Conservation (phyloP, 2,113 vertebrate genomes). For the Sceloporus tristichus region DNA sequence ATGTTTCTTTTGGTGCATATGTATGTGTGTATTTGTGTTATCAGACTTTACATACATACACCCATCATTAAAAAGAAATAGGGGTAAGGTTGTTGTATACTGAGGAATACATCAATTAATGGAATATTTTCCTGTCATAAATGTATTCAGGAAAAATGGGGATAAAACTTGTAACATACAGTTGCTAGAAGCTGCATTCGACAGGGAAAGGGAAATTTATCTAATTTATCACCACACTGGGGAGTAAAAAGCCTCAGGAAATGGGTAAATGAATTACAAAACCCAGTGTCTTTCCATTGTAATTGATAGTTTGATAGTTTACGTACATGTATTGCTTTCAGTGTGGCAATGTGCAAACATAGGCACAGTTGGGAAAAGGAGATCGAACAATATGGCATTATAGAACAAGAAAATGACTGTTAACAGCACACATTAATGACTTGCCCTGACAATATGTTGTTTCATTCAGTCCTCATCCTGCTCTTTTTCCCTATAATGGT, state of each 20-base stretch:
- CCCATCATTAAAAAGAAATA: neutral
- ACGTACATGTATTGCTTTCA: conserved; percentile 57
- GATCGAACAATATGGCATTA: conserved; percentile 41
- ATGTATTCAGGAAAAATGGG: conserved; percentile 58
- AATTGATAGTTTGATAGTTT: conserved; percentile 41
- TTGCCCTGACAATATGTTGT: conserved; percentile 53
- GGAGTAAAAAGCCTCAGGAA: conserved; percentile 47
- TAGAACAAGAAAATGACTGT: conserved; percentile 40
- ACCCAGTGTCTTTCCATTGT: conserved; percentile 70
- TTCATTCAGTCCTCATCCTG: conserved; percentile 54
- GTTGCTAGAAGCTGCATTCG: neutral
- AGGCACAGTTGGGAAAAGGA: conserved; percentile 48
- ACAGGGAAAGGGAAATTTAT: conserved; percentile 59
- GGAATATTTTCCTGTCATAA: conserved; percentile 33
- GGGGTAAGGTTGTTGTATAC: conserved; percentile 25
- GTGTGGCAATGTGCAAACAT: conserved; percentile 55
- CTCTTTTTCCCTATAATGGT: conserved; percentile 64
- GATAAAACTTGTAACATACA: conserved; percentile 54
- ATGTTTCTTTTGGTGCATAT: neutral
- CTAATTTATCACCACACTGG: conserved; percentile 65
- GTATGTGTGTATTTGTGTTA: neutral
- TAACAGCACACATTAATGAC: conserved; percentile 65
- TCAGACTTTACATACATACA: neutral
- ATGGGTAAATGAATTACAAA: conserved; percentile 60
- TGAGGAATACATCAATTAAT: conserved; percentile 13